A percentile compares a stretch with the other conserved stretches of the same genome.
Evolutionary conservation across 2,888 invertebrate genomes (phyloP).

Genomic region (Hydrotaea diabolus): DNA sequence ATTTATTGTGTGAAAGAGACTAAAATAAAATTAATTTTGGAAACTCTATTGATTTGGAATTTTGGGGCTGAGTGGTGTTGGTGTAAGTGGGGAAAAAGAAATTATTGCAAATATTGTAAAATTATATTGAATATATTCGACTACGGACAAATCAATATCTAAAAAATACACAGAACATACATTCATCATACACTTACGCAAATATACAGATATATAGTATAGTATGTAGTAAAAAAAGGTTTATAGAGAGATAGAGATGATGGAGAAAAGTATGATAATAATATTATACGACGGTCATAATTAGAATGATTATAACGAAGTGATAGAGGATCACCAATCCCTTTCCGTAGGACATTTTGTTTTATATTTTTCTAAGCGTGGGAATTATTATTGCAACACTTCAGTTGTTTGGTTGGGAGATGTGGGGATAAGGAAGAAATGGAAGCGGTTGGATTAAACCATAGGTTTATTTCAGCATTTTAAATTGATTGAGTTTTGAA

Average conservation of each 20-base stretch:
- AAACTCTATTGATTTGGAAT: slow-evolving; percentile 7
- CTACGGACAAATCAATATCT: slow-evolving; percentile 16
- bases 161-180: slow-evolving; percentile 3
- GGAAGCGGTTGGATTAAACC: too few relatives aligned
- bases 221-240: not conserved
- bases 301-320: not conserved
- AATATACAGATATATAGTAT: slow-evolving; percentile 19
- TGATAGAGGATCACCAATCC: not conserved
- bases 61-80: too few relatives aligned
- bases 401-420: not conserved
- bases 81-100: too few relatives aligned
- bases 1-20: not conserved
- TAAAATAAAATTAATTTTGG: slow-evolving; percentile 1
- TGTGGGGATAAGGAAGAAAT: not conserved
- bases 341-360: too few relatives aligned
- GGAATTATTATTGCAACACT: not conserved
- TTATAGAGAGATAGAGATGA: not conserved
- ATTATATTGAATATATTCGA: not conserved
- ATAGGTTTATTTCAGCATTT: too few relatives aligned
- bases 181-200: slow-evolving; percentile 15
- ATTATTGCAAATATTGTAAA: not conserved
- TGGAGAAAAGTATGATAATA: not conserved
- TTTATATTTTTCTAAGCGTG: not conserved
- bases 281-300: not conserved
- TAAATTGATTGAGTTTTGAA: too few relatives aligned